Conservation (phyloP, 2,888 invertebrate genomes). For the Craniophora ligustri region DNA sequence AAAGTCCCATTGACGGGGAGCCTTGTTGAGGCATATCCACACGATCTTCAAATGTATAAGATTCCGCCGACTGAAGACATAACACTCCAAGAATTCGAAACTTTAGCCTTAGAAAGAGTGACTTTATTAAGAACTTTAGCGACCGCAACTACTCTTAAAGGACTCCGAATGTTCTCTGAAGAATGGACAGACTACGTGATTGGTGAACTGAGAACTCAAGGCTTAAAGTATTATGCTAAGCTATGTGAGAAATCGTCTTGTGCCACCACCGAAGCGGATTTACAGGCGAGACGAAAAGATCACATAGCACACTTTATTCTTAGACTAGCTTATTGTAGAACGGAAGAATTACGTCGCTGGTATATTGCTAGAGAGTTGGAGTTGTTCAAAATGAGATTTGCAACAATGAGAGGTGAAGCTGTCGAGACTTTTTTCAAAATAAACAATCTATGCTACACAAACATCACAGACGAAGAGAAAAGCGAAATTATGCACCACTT, state of each 20-base stretch:
- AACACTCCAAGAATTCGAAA: constrained; percentile 95
- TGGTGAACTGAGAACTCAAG: constrained; percentile 90
- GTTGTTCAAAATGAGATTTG: constrained; percentile 94
- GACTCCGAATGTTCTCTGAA: constrained; percentile 89
- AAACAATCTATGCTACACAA: constrained; percentile 91
- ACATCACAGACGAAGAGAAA: constrained; percentile 91
- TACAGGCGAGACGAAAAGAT: constrained; percentile 92
- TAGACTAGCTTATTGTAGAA: constrained; percentile 96
- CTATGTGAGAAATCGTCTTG: constrained; percentile 88
- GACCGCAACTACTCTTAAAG: constrained; percentile 90
- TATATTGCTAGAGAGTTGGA: constrained; percentile 96
- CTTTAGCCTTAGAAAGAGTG: constrained; percentile 94
- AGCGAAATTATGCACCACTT: constrained; percentile 89
- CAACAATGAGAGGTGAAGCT: constrained; percentile 89
- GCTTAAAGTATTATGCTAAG: constrained; percentile 90
- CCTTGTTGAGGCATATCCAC: constrained; percentile 90
- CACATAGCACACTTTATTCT: constrained; percentile 98
- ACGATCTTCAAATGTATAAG: constrained; percentile 94
- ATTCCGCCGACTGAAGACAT: constrained; percentile 92
- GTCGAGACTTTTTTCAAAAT: constrained; percentile 90
- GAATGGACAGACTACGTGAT: constrained; percentile 91
- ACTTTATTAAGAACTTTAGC: constrained; percentile 94
- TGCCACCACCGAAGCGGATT: constrained; percentile 88
- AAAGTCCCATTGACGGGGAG: constrained; percentile 74
- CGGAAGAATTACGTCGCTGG: constrained; percentile 96